phyloP scores from a whole-genome alignment of 2,113 vertebrate species.

The Pygoscelis adeliae region DNA sequence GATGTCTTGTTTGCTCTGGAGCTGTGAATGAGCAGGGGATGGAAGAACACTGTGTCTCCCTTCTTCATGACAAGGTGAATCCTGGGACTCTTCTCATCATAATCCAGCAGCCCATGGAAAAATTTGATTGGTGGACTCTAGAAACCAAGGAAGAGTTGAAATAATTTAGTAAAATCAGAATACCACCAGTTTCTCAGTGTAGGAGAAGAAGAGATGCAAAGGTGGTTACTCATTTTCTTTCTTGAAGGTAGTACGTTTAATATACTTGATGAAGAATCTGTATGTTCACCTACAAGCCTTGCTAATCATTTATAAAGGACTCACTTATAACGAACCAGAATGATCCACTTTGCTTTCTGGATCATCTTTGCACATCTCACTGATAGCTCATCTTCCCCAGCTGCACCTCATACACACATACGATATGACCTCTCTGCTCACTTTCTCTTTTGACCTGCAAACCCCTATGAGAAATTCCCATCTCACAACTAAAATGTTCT shows the following conservation, averaged over 20 bases:
- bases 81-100: conserved; percentile 55
- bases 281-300: not conserved
- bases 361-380: not conserved
- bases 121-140: conserved; percentile 79
- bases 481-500: not conserved
- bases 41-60: conserved; percentile 88
- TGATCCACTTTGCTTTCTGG: not conserved
- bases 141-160: not conserved
- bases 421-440: not conserved
- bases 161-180: conserved; percentile 66
- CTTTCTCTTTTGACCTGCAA: not conserved
- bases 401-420: not conserved
- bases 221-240: not conserved
- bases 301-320: not conserved
- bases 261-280: not conserved
- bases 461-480: not conserved
- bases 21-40: conserved; percentile 31
- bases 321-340: not conserved
- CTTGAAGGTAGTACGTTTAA: not conserved
- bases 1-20: not conserved
- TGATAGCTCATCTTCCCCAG: not conserved
- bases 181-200: not conserved
- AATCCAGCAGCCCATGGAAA: conserved; percentile 78
- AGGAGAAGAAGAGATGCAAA: not conserved
- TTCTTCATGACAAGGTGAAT: conserved; percentile 84